Evolutionary conservation across 2,797 vertebrate species (phyloP), one percentile per base, ranked within the genome.

Genomic region (Pipistrellus kuhlii): DNA sequence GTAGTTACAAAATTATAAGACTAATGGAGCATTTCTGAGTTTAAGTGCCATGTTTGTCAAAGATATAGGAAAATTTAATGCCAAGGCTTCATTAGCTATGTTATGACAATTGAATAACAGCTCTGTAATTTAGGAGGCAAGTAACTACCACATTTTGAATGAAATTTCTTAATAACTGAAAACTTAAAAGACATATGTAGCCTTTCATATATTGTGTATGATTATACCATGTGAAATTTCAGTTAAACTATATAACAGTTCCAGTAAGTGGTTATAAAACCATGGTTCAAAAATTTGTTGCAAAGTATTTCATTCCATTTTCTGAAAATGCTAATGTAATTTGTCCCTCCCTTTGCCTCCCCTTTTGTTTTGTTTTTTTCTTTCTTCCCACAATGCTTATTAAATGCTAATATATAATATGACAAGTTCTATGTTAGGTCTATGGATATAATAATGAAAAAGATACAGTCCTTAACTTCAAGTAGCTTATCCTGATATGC

Each of bases 81-180:
- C 17, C 30, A 90, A 94, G 14, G 21, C 38, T 55, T 95, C 48
- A 64, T 91, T 85, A 77, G 64, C 51, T 87, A 30, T 75, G 51
- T 78, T 91, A 82, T 71, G 78, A 88, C 88, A 96, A 90, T 38
- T 93, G 75, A 93, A 90, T 87, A 90, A 80, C 35, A 93, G 25
- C 30, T 82, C 88, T 82, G 46, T 55, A 64, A 32, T 73, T 78
- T 88, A 32, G 55, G 55, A 93, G 55, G 48, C 48, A 82, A 94
- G 55, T 69, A 87, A 90, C 85, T 80, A 87, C 14, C n/a, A 41
- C 21, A 62, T 72, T 73, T 90, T 66, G 18, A 94, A 80, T 35
- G 7, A 41, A 85, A 80, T 94, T 88, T 90, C 68, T 87, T 78
- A 87, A 81, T 88, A 68, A 77, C 12, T 82, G 14, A 68, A 93